These are phyloP conservation scores for Botrylloides violaceus DNA, from an alignment of 23 tunicate species.

Conservation along the genomic window DNA sequence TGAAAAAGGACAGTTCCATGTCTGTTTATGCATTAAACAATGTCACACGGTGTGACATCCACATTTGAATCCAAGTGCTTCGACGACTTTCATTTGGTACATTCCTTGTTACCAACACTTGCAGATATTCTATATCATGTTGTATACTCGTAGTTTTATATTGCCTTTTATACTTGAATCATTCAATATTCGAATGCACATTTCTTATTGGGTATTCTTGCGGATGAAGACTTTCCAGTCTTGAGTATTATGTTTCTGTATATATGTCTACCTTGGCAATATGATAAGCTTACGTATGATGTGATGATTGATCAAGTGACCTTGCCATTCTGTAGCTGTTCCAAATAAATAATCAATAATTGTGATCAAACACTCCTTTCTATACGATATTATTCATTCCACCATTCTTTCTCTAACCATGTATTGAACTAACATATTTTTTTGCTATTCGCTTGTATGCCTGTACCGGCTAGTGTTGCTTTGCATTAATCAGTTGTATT, in stretches of 20 bases:
- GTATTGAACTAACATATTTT: slow-evolving; percentile 1
- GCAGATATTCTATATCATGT: not conserved
- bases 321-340: slow-evolving; percentile 3
- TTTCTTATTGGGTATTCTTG: not conserved
- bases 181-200: not conserved
- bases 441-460: not conserved
- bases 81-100: not conserved
- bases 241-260: not conserved
- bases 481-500: not conserved
- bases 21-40: too few species aligned
- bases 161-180: not conserved
- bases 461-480: slow-evolving; percentile 4
- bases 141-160: not conserved
- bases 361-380: not conserved
- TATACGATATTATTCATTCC: not conserved
- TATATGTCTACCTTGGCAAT: not conserved
- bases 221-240: not conserved
- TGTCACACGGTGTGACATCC: too few species aligned
- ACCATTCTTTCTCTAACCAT: not conserved
- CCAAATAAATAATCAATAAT: not conserved
- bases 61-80: too few species aligned
- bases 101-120: not conserved
- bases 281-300: not conserved
- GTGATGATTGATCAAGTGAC: not conserved
- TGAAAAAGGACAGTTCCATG: not conserved